Evolutionary conservation across 2,888 invertebrate species (phyloP).

Genomic region (Dasypogon diadema): DNA sequence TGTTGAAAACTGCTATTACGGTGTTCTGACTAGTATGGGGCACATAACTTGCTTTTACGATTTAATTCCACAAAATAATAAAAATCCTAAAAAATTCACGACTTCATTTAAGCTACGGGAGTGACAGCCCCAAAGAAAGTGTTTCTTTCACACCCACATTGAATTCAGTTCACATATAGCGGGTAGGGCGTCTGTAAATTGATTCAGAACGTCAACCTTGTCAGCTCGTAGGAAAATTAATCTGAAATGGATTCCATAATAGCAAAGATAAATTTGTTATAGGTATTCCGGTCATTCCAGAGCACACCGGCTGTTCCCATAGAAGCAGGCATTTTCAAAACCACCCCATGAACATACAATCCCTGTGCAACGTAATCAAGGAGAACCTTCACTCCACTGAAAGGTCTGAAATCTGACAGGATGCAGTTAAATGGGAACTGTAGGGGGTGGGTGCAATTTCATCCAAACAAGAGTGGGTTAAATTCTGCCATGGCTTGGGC

Average conservation of each 20-base stretch:
- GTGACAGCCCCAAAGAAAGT: not conserved
- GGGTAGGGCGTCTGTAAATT: not conserved
- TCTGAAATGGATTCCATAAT: conserved; percentile 17
- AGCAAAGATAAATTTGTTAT: conserved; percentile 24
- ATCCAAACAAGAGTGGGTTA: conserved; percentile 10
- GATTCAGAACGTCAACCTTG: conserved; percentile 5
- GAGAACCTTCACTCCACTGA: not conserved
- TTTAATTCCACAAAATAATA: conserved; percentile 15
- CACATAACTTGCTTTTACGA: not conserved
- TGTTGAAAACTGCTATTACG: too few relatives aligned
- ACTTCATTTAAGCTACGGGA: not conserved
- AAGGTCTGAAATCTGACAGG: not conserved
- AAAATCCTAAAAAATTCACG: not conserved
- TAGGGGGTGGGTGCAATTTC: not conserved
- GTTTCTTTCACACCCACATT: conserved; percentile 2
- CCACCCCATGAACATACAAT: not conserved
- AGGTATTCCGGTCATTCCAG: not conserved
- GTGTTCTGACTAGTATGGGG: too few relatives aligned
- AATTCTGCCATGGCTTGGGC: conserved; percentile 18
- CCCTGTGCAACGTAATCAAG: too few relatives aligned
- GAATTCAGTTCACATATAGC: conserved; percentile 5
- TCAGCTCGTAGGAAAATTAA: conserved; percentile 21
- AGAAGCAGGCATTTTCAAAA: not conserved
- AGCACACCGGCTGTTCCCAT: not conserved
- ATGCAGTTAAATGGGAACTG: not conserved